These are phyloP conservation scores for Apostichopus leukothele DNA, from an alignment of 53 echinoderm and acorn worm genomes.

Conservation along the genomic window DNA sequence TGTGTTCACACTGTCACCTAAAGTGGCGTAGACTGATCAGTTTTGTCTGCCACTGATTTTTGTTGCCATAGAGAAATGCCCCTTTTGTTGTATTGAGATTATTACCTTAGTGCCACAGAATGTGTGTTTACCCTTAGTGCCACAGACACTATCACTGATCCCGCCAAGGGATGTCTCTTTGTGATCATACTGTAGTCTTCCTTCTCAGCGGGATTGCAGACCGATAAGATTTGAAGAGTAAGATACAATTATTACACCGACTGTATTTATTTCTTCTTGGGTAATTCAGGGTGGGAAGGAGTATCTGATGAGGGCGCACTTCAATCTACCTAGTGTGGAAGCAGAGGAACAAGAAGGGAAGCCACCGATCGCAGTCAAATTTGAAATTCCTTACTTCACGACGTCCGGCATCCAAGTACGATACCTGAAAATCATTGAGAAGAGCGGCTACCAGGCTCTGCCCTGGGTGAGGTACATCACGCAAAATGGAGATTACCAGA, in stretches of 20 bases:
- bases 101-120: too few relatives aligned
- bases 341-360: constrained; percentile 86
- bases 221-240: not conserved
- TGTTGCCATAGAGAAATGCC: too few relatives aligned
- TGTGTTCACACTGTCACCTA: too few relatives aligned
- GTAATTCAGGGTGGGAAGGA: constrained; percentile 89
- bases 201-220: not conserved
- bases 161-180: too few relatives aligned
- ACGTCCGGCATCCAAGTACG: constrained; percentile 99
- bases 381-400: constrained; percentile 99
- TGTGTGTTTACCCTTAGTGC: too few relatives aligned
- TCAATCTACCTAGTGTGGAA: constrained; percentile 95
- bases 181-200: not conserved
- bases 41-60: too few relatives aligned
- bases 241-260: not conserved
- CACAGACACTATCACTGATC: too few relatives aligned
- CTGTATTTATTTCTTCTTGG: not conserved
- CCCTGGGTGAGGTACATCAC: constrained; percentile 99
- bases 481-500: constrained; percentile 99
- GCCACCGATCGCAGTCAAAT: constrained; percentile 93
- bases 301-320: constrained; percentile 99
- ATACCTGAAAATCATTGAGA: constrained; percentile 98
- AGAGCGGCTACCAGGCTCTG: constrained; percentile 98
- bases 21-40: too few relatives aligned
- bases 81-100: too few relatives aligned